phyloP scores from a whole-genome alignment of 2,797 vertebrate species.

The Poeciliopsis infans region DNA sequence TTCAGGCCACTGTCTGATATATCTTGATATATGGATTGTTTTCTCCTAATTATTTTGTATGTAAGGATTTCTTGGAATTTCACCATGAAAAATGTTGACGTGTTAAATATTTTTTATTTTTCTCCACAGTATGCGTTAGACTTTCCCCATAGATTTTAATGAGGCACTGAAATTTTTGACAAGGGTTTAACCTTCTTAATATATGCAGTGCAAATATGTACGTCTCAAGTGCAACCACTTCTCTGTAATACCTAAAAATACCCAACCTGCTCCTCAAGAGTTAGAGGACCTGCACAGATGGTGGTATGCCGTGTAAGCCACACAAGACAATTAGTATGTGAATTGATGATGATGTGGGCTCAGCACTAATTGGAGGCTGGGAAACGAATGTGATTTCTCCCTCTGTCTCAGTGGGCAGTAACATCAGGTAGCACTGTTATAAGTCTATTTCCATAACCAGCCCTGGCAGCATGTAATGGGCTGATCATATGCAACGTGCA shows the following conservation, averaged over 20 bases:
- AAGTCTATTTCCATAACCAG: constrained; percentile 78
- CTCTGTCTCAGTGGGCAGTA: constrained; percentile 74
- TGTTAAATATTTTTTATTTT: neutral
- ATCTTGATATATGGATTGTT: neutral
- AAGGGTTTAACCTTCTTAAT: constrained; percentile 10
- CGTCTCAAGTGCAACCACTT: constrained; percentile 26
- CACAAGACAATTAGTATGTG: constrained; percentile 78
- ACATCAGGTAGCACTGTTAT: constrained; percentile 77
- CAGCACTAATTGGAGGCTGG: constrained; percentile 77
- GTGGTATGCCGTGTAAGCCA: constrained; percentile 62
- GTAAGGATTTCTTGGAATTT: neutral
- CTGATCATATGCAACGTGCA: constrained; percentile 70
- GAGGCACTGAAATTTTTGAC: neutral
- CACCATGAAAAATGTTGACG: neutral
- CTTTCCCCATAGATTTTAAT: constrained; percentile 14
- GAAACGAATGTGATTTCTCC: constrained; percentile 77
- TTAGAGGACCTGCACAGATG: constrained; percentile 73
- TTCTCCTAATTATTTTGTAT: neutral
- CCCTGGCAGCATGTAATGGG: constrained; percentile 71
- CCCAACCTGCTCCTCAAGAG: constrained; percentile 48
- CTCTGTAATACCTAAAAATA: constrained; percentile 48
- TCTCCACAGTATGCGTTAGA: neutral
- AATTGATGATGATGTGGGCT: constrained; percentile 81
- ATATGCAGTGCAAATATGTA: constrained; percentile 17
- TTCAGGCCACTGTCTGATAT: neutral